A percentile compares a stretch with the other conserved stretches of the same genome.
phyloP scores from a whole-genome alignment of 2,888 invertebrate genomes.

The Plebejus melissa region DNA sequence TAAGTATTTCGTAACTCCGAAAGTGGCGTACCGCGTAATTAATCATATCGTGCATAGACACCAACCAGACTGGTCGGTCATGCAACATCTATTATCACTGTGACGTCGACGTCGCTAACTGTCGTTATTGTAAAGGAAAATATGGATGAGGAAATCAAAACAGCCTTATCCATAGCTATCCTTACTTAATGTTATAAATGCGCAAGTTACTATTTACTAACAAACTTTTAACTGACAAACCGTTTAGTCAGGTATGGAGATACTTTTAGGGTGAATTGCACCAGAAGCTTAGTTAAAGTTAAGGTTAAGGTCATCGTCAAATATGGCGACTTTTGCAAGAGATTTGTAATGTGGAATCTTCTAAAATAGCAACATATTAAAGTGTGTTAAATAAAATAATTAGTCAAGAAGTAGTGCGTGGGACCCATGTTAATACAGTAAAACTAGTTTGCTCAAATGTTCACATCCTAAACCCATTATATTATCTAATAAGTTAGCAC shows the following conservation, averaged over 20 bases:
- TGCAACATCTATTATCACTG: background rate
- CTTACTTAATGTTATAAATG: too few relatives aligned
- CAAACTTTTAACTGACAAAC: too few relatives aligned
- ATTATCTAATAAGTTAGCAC: slow-evolving; percentile 16
- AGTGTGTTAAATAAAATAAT: background rate
- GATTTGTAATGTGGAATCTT: too few relatives aligned
- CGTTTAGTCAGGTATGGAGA: too few relatives aligned
- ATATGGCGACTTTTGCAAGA: too few relatives aligned
- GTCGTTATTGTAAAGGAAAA: background rate
- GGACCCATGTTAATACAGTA: background rate
- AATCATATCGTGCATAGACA: slow-evolving; percentile 15
- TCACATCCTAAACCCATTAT: slow-evolving; percentile 16
- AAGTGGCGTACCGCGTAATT: background rate
- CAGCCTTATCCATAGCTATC: background rate
- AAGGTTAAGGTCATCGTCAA: too few relatives aligned
- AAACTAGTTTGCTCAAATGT: background rate
- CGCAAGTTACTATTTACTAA: too few relatives aligned
- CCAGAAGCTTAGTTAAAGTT: too few relatives aligned
- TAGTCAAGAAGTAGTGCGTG: background rate
- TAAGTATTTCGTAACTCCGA: slow-evolving; percentile 16
- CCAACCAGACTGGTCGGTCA: background rate
- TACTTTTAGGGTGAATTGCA: too few relatives aligned
- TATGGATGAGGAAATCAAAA: background rate
- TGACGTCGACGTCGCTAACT: background rate
- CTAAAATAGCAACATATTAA: too few relatives aligned